A percentile compares a stretch with the other conserved stretches of the same genome.
These are phyloP conservation scores for Polyommatus icarus DNA, from an alignment of 2,888 invertebrate genomes.

Conservation along the genomic window DNA sequence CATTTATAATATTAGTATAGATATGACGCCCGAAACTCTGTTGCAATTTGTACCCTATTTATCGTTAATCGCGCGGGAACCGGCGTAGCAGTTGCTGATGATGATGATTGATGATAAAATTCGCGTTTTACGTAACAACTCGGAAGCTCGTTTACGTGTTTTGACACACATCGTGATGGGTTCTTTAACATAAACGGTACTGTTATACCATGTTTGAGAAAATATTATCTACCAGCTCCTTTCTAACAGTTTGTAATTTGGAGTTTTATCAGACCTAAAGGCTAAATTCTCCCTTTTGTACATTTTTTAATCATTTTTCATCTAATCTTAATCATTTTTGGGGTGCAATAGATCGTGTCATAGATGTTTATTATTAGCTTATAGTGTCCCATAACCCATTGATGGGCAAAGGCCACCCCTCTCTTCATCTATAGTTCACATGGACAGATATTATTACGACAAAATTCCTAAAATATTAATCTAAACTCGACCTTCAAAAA, in stretches of 20 bases:
- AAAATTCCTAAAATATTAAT: too few species aligned
- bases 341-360: background rate
- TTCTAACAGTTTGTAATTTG: background rate
- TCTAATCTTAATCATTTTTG: background rate
- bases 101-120: background rate
- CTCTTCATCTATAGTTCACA: too few species aligned
- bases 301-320: background rate
- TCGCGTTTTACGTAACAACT: background rate
- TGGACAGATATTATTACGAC: too few species aligned
- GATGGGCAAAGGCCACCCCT: too few species aligned
- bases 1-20: too few species aligned
- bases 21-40: too few species aligned
- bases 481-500: background rate
- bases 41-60: too few species aligned
- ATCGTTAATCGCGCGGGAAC: too few species aligned
- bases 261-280: background rate
- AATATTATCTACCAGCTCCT: background rate
- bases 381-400: too few species aligned
- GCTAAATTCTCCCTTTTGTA: background rate
- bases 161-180: slow-evolving; percentile 19
- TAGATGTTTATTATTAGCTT: too few species aligned
- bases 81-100: background rate
- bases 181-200: slow-evolving; percentile 4
- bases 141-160: background rate
- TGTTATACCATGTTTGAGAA: background rate